Evolutionary conservation across 2,797 vertebrate species (phyloP).

Genomic region (Coracias cyanogaster): DNA sequence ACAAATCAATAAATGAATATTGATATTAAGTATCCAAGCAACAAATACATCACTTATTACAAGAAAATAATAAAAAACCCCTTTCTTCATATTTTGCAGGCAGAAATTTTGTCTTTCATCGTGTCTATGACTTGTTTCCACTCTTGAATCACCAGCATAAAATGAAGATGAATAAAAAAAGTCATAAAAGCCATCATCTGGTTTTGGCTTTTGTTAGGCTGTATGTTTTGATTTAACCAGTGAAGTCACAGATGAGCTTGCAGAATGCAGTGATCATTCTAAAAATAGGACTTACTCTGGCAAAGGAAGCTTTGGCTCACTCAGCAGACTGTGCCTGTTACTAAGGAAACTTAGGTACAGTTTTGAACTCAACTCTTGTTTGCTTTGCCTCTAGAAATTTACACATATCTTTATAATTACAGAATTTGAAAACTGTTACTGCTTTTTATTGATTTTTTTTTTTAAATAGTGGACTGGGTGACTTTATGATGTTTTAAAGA

Average conservation of each 20-base stretch:
- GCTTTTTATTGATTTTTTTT: neutral
- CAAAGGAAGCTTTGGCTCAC: slow-evolving; percentile 5
- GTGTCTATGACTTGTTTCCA: neutral
- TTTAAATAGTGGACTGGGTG: neutral
- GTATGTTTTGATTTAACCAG: neutral
- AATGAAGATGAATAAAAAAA: neutral
- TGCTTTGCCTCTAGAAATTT: neutral
- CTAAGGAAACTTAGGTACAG: neutral
- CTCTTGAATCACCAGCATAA: neutral
- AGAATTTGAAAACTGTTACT: neutral
- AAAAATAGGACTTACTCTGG: slow-evolving; percentile 52
- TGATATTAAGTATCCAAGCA: neutral
- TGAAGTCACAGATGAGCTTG: neutral
- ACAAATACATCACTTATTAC: neutral
- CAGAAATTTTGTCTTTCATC: neutral
- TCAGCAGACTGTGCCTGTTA: neutral
- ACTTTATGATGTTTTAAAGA: neutral
- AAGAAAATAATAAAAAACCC: rapidly evolving
- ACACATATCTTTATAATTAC: neutral
- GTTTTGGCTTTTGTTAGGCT: neutral
- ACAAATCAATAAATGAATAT: neutral
- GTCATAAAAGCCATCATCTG: neutral
- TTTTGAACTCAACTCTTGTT: neutral
- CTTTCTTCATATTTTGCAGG: neutral
- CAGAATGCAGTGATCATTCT: slow-evolving; percentile 1